Conservation (phyloP, 2,113 vertebrate species). For the Benitochromis conjunctus region DNA sequence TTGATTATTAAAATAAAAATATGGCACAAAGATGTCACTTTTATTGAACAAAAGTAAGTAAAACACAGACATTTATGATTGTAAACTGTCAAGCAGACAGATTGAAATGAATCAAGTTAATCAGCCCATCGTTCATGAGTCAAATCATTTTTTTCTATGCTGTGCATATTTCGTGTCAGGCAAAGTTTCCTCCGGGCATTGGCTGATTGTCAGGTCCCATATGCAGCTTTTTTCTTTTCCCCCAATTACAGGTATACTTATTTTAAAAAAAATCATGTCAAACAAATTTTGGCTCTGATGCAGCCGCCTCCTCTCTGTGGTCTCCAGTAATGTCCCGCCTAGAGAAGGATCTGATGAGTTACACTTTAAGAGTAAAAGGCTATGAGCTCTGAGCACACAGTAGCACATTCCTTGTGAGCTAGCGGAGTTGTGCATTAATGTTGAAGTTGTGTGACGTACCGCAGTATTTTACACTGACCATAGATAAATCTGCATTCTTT, state of each 20-base stretch:
- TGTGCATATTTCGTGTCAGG: neutral
- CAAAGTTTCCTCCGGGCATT: neutral
- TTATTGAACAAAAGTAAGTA: neutral
- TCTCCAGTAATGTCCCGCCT: neutral
- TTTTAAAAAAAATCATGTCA: neutral
- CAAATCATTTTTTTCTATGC: neutral
- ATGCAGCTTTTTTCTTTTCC: neutral
- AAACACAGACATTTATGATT: neutral
- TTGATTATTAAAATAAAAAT: neutral
- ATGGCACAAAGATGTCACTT: neutral
- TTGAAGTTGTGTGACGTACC: neutral
- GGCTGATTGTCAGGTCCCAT: neutral
- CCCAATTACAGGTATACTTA: neutral
- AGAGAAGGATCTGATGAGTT: neutral
- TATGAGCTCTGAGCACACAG: rapidly evolving
- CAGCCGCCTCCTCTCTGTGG: neutral
- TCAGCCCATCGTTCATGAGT: rapidly evolving
- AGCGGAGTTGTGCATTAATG: neutral
- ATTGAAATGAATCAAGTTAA: neutral
- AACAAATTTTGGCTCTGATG: neutral
- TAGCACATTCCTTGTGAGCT: neutral
- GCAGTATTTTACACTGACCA: neutral
- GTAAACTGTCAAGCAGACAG: neutral
- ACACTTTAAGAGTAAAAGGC: neutral
- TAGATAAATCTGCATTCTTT: neutral